Evolutionary conservation across 2,113 vertebrate species (phyloP), one percentile per base, ranked within the genome.

Genomic region (Zosterops lateralis): DNA sequence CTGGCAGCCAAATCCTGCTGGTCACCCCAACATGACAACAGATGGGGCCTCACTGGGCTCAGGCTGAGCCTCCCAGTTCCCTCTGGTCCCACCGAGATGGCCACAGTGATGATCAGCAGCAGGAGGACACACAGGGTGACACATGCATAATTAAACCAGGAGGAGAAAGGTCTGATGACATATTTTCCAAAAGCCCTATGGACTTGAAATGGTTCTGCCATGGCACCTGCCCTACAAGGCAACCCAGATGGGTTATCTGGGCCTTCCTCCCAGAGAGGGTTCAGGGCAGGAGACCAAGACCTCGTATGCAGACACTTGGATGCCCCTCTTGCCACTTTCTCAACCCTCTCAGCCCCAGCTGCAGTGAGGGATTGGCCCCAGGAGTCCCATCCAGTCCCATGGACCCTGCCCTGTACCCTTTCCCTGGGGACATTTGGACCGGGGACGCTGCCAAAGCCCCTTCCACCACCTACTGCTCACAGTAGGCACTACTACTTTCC

Each of bases 381-480:
- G 2, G 1, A 0, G 0, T 15, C 29, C 12, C 4, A 4, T 34
- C 9, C 4, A 2, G 29, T 9, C 38, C 51, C 47, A 71, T 0
- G 0, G 34, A 68, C 31, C 26, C 48, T 31, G 34, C 17, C 12
- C 57, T 40, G 40, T 17, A 76, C 26, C 17, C 36, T 61, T 68
- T 28, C 44, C 18, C 67, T 10, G 3, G 5, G 9, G 45, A 31
- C 47, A 64, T 31, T 48, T 36, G 48, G 28, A 31, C 3, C 32
- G 26, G 6, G 17, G 45, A 51, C 0, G 3, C 26, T 21, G 24
- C 28, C 3, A 2, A 87, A 84, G 28, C 16, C n/a, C 12, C 6
- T 78, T 81, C 36, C 28, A 70, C 36, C 2, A 2, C 31, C 14
- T 42, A 31, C 44, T 56, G n/a, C 77, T 91, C 4, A 3, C 67